Percentiles rank a stretch among this genome's conserved stretches.
Conservation (phyloP, 2,113 vertebrate species). For the Arenaria interpres region DNA sequence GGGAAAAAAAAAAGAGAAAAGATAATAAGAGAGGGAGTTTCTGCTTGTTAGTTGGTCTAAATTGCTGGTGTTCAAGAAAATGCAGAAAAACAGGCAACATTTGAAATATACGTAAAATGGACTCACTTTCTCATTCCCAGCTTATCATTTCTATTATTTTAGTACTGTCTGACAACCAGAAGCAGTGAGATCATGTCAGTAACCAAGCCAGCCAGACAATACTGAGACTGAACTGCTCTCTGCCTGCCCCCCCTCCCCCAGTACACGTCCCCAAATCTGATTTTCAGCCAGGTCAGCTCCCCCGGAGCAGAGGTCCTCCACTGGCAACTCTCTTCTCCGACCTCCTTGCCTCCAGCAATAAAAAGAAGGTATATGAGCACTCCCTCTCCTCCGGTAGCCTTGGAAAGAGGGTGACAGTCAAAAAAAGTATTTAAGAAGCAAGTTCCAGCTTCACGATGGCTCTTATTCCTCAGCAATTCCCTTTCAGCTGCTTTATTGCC, state of each 20-base stretch:
- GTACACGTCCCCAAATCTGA: neutral
- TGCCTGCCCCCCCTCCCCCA: neutral
- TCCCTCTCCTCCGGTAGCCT: neutral
- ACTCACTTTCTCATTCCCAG: neutral
- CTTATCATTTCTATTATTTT: neutral
- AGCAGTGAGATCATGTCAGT: slow-evolving; percentile 54
- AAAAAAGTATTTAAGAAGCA: neutral
- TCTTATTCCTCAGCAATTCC: neutral
- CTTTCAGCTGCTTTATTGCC: neutral
- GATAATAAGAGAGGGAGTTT: neutral
- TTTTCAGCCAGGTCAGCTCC: neutral
- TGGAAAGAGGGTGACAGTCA: neutral
- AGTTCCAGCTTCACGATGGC: neutral
- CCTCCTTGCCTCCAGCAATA: neutral
- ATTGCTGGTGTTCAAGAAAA: neutral
- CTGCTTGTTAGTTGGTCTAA: neutral
- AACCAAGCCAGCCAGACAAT: slow-evolving; percentile 55
- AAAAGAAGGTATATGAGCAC: rapidly evolving
- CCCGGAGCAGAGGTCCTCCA: neutral
- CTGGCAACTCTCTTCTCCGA: neutral
- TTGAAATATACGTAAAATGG: neutral
- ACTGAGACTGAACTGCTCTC: slow-evolving; percentile 13
- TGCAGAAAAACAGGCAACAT: neutral
- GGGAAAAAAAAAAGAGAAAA: neutral
- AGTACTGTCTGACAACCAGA: slow-evolving; percentile 27